phyloP scores from a whole-genome alignment of 1,140 invertebrate species.

The Yoshiicerus persimilis region DNA sequence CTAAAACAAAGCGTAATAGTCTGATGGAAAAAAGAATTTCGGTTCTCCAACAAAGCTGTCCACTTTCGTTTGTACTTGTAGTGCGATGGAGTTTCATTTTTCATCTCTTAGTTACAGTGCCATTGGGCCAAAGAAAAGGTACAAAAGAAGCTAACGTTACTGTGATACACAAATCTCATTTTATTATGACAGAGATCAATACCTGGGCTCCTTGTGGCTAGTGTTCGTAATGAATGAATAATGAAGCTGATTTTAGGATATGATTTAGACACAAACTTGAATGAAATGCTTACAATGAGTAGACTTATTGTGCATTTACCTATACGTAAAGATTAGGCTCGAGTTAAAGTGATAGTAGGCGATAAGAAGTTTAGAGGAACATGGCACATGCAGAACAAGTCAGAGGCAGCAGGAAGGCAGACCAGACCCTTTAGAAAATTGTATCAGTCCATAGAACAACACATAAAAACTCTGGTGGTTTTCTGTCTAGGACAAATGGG shows the following conservation, averaged over 20 bases:
- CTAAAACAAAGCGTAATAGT: too few relatives aligned
- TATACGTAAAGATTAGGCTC: background rate
- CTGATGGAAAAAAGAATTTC: too few relatives aligned
- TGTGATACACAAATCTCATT: background rate
- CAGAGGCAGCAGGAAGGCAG: background rate
- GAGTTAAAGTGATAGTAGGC: background rate
- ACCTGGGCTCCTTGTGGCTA: background rate
- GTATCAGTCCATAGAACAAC: background rate
- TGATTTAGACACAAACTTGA: background rate
- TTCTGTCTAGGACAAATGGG: too few relatives aligned
- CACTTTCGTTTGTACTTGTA: too few relatives aligned
- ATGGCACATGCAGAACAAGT: background rate
- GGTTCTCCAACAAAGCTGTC: too few relatives aligned
- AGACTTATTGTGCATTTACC: background rate
- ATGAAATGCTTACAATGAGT: background rate
- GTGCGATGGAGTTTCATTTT: too few relatives aligned
- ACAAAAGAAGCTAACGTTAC: background rate
- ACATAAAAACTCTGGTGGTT: background rate
- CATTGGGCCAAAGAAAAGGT: too few relatives aligned
- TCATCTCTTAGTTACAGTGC: too few relatives aligned
- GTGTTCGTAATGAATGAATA: conserved; percentile 20
- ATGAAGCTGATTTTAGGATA: background rate
- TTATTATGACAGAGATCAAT: background rate
- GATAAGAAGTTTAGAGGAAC: background rate
- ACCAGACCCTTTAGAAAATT: background rate